Percentiles rank a stretch among this genome's conserved stretches.
Evolutionary conservation across 1,140 invertebrate genomes (phyloP).

Genomic region (Leptopilina boulardi): DNA sequence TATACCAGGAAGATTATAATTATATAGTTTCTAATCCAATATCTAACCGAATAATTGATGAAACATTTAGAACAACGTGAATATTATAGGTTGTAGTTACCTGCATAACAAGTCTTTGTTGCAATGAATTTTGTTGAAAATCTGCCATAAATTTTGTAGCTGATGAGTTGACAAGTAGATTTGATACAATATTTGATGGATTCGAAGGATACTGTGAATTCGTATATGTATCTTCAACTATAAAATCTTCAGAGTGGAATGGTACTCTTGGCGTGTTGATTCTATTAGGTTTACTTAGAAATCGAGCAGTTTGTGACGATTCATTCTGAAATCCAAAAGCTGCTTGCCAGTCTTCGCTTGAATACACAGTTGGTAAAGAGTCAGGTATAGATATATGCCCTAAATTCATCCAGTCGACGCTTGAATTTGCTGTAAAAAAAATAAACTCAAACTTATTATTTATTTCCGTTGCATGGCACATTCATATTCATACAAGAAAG

Average conservation of each 20-base stretch:
- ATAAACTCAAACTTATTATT: slow-evolving; percentile 16
- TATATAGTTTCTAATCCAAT: too few relatives aligned
- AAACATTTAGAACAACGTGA: slow-evolving; percentile 16
- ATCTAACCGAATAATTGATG: slow-evolving; percentile 7
- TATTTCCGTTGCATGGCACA: too few relatives aligned
- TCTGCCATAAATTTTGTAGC: slow-evolving; percentile 75
- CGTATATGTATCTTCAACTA: slow-evolving; percentile 68
- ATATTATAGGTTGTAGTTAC: slow-evolving; percentile 50
- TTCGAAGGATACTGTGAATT: slow-evolving; percentile 63
- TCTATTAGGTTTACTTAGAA: slow-evolving; percentile 64
- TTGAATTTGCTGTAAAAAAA: slow-evolving; percentile 58
- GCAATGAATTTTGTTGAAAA: slow-evolving; percentile 74
- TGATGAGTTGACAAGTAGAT: slow-evolving; percentile 66
- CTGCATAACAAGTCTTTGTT: slow-evolving; percentile 71
- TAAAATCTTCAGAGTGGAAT: slow-evolving; percentile 69
- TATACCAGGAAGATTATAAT: not conserved
- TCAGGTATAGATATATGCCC: slow-evolving; percentile 76
- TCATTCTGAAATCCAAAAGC: slow-evolving; percentile 76
- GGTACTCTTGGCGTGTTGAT: slow-evolving; percentile 65
- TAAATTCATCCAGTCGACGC: slow-evolving; percentile 75
- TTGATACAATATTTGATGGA: slow-evolving; percentile 59
- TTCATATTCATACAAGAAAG: too few relatives aligned
- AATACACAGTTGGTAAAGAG: slow-evolving; percentile 76
- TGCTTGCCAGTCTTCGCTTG: slow-evolving; percentile 78
- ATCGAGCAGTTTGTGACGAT: slow-evolving; percentile 62